Base-by-base conservation (phyloP, 2,888 invertebrate species). In the Mesopsocus fuscifrons region DNA sequence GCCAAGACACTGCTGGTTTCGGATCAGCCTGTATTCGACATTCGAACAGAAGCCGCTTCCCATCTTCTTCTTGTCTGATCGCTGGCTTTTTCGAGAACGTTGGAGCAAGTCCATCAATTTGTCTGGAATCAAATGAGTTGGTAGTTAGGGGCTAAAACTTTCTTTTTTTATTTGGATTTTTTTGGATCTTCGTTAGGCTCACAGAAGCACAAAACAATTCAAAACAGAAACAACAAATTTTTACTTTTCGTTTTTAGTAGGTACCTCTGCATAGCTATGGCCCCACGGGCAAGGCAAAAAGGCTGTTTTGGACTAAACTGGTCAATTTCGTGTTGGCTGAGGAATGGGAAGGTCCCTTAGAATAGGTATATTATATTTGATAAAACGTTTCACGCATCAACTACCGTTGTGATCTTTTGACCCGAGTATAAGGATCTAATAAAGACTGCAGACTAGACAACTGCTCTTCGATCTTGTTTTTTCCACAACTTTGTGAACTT, bases 41-140 rank as follows among this genome's bases (percentile, higher is more conserved):
- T 69, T 91, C 91, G 67, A 91, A 91, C 55, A 89, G 72, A 54
- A 92, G 69, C 61, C 87, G 73, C 67, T 88, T 88, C 55, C 91
- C 91, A 64, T 91, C 89, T 64, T 92, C 92, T 65, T 92, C 92
- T 66, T 95, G 94, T 61, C 91, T 75, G 65, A 95, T 95, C 55
- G 89, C 80, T 49, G 94, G 94, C 67, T 94, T 94, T 70, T 92
- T 89, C 65, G 89, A 82, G 69, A 95, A 95, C 59, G 92, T 92
- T 59, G 94, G 94, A 65, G 94, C 91, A 65, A 87, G 80, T 60
- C 91, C 92, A 71, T 91, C 91, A 69, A 89, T 85, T 88, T 91
- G 89, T 73, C 91, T 91, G 67, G 9, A 64, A 38, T n/a, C 15
- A 16, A 18, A 17, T 15, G 35, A n/a, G n/a, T n/a, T n/a, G n/a